Base-by-base conservation (phyloP, 2,113 vertebrate genomes). In the Tachuris rubrigastra region DNA sequence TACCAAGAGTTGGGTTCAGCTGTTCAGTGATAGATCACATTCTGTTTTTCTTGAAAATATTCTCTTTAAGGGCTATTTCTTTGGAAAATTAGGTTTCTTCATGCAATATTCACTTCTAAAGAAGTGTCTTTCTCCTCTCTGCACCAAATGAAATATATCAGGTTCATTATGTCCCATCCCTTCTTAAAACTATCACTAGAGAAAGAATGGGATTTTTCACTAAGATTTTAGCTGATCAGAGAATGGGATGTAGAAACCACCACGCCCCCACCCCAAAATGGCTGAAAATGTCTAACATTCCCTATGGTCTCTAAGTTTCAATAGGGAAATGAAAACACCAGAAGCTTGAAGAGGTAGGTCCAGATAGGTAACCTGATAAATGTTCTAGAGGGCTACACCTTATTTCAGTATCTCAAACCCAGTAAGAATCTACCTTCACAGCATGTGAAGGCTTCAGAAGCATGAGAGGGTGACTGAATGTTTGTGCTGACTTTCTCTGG, bases 1-100 rank as follows among this genome's bases (percentile, higher is more conserved):
- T 18, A 50, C 25, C 30, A 68, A n/a, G 30, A 46, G 14, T 14
- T 59, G 23, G 15, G 7, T 69, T 89, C 55, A 84, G 8, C 25
- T 41, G 11, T 23, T 55, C 24, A 37, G 0, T n/a, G 39, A 72
- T 2, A 67, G 19, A 14, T 5, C 3, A 71, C 10, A 12, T 0
- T 24, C 10, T 25, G 20, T 20, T 21, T 47, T 77, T 81, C 77
- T 69, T 56, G 8, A 52, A 81, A 77, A 35, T 35, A 18, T 33
- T 69, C 8, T 30, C 52, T 87, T 52, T 18, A 59, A 22, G 30
- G 13, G 15, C 4, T 55, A 20, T 52, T 74, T 87, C 15, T 77
- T 66, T 56, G 14, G 44, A 47, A 87, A 92, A 77, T 28, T 35
- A 2, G 41, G 30, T 42, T 74, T 78, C 35, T 60, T 76, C 39